These are phyloP conservation scores for Aepyceros melampus DNA, from an alignment of 2,113 vertebrate genomes.

Conservation along the genomic window DNA sequence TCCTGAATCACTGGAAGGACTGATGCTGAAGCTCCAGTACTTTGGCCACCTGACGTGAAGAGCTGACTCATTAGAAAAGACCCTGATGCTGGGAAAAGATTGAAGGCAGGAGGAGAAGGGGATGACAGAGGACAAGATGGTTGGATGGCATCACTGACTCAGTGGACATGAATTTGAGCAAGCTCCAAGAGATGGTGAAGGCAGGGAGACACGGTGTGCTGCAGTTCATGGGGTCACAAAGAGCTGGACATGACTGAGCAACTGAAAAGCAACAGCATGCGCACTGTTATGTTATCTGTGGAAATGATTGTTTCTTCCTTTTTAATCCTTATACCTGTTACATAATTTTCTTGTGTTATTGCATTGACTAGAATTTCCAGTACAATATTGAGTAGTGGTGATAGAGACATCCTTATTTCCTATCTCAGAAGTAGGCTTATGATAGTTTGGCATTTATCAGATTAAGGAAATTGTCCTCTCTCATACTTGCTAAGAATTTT, in stretches of 20 bases:
- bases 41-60: not conserved
- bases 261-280: not conserved
- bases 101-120: not conserved
- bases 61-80: not conserved
- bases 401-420: not conserved
- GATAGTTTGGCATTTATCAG: not conserved
- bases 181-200: not conserved
- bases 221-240: not conserved
- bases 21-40: not conserved
- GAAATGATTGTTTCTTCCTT: not conserved
- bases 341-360: not conserved
- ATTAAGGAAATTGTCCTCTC: not conserved
- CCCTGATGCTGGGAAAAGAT: not conserved
- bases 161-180: not conserved
- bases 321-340: not conserved
- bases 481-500: not conserved
- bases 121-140: not conserved
- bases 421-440: not conserved
- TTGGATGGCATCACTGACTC: not conserved
- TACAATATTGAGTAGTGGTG: not conserved
- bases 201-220: not conserved
- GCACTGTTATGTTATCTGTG: not conserved
- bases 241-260: not conserved
- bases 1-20: not conserved
- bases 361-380: not conserved